A percentile compares a stretch with the other conserved stretches of the same genome.
phyloP scores from a whole-genome alignment of 2,113 vertebrate genomes.

The Pteruthius melanotis region DNA sequence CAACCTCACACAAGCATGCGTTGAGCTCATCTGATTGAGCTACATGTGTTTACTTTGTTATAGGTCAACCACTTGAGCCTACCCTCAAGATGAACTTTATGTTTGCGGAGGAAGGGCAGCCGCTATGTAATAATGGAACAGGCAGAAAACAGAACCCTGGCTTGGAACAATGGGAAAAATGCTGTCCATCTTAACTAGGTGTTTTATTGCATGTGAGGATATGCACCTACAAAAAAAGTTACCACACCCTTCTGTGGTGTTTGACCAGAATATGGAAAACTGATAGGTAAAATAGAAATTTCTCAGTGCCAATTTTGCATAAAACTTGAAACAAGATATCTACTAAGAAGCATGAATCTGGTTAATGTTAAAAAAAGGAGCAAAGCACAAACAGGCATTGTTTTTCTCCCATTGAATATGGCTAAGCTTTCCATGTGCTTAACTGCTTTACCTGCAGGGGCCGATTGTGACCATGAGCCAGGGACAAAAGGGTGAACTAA shows the following conservation, averaged over 20 bases:
- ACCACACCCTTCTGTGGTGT: neutral
- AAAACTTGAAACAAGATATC: neutral
- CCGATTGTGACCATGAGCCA: neutral
- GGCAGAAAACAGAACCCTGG: neutral
- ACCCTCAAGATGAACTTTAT: conserved; percentile 73
- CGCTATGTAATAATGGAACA: conserved; percentile 50
- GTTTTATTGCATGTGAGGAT: neutral
- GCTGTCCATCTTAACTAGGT: neutral
- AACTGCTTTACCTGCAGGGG: neutral
- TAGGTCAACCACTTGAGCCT: conserved; percentile 63
- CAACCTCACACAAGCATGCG: conserved; percentile 22
- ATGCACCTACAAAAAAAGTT: neutral
- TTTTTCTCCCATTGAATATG: neutral
- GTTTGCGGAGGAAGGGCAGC: conserved; percentile 57
- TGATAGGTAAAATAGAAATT: neutral
- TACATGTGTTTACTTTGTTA: conserved; percentile 68
- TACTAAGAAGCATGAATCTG: neutral
- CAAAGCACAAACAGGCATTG: neutral
- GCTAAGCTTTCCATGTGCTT: neutral
- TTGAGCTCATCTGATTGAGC: conserved; percentile 38
- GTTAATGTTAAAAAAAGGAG: neutral
- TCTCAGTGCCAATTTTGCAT: neutral
- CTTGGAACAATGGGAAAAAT: conserved; percentile 30
- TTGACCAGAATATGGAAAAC: neutral
- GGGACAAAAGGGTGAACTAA: neutral